A percentile compares a stretch with the other conserved stretches of the same genome.
phyloP scores from a whole-genome alignment of 2,113 vertebrate species.

The Neotoma lepida region DNA sequence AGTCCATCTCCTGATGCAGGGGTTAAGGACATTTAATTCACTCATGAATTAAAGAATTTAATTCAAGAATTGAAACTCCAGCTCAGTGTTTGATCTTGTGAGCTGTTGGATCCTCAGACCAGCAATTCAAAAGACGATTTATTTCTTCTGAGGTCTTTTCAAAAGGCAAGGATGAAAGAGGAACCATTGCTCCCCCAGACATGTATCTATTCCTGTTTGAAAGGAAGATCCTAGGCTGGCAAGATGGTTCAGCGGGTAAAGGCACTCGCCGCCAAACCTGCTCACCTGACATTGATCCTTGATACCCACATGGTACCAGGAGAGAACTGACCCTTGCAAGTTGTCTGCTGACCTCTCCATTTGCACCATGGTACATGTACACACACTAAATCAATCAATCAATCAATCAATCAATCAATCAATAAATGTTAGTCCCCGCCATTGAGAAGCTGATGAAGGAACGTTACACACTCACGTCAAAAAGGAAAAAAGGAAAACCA shows the following conservation, averaged over 20 bases:
- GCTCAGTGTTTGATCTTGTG: not conserved
- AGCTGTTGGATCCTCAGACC: not conserved
- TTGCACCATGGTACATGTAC: too few relatives aligned
- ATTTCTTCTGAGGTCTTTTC: slow-evolving; percentile 17
- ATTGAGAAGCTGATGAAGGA: not conserved
- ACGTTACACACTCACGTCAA: not conserved
- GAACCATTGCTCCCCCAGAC: not conserved
- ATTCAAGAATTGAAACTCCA: not conserved
- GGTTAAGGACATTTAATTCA: not conserved
- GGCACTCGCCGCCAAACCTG: not conserved
- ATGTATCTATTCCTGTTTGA: not conserved
- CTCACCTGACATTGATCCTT: not conserved
- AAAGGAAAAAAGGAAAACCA: not conserved
- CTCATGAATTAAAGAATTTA: not conserved
- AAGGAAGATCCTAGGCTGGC: not conserved
- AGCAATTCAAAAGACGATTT: slow-evolving; percentile 8
- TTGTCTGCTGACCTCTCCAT: not conserved
- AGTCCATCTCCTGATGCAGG: not conserved
- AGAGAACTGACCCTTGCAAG: not conserved
- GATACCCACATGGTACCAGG: not conserved
- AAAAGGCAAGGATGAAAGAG: not conserved
- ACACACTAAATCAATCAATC: not conserved
- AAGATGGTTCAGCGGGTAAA: not conserved
- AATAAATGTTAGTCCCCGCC: not conserved
- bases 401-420: too few relatives aligned